Base-by-base conservation (phyloP, 2,797 vertebrate genomes). In the Anabacerthia variegaticeps region DNA sequence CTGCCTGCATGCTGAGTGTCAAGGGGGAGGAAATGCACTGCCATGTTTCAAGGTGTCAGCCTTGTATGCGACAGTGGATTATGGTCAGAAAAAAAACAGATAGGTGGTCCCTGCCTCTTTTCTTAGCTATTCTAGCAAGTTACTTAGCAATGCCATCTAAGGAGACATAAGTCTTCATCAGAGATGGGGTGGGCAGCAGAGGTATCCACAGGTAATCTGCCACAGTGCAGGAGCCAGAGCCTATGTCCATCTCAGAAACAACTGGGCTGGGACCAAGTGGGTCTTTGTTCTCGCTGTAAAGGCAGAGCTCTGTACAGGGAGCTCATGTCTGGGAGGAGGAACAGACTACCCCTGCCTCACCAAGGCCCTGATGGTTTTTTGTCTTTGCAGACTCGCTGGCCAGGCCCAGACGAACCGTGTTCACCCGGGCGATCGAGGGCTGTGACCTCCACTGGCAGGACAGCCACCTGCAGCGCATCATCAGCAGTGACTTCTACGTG, bases 371-470 rank as follows among this genome's bases (percentile, higher is more conserved):
- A 93, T 3, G 4, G 2, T 49, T 93, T 82, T 82, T 93, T 96
- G 77, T 94, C 91, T 92, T 81, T 55, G 73, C 97, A 99, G 99
- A 99, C 95, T 99, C 99, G 1, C 97, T 99, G 97, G 98, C 99
- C 84, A 97, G 99, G 96, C 99, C 99, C 34, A 98, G 99, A 95
- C 97, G 99, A 97, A 99, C 99, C 0, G 99, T 99, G 85, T 99
- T 99, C 98, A 99, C 98, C 16, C 98, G 99, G 49, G 99, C 99
- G 1, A 98, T 99, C 1, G 99, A 99, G 97, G 99, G 99, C 44
- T 99, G 99, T 78, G 99, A 99, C 96, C 98, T 99, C 39, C 99
- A 99, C 97, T 99, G 99, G 99, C 99, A 99, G 97, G 99, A 99
- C 97, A 99, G 99, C 97, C 99, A 99, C 97, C 98, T 99, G 71